Base-by-base conservation (phyloP, 2,113 vertebrate species). In the Leucopternis melanops region DNA sequence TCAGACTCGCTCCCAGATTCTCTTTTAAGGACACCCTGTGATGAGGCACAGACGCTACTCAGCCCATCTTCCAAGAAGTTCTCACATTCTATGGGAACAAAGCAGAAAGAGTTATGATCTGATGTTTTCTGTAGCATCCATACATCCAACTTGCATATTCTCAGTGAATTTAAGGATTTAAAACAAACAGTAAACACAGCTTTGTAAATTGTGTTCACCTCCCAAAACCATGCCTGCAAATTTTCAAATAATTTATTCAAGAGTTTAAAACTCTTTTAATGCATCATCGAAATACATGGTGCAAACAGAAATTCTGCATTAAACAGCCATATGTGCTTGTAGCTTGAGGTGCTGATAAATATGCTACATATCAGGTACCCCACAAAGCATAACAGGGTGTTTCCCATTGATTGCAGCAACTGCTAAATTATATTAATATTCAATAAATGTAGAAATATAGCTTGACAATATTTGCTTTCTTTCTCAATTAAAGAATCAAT, bases 1-100 rank as follows among this genome's bases (percentile, higher is more conserved):
- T 98, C 98, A 23, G 97, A 93, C 49, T 98, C 98, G 2, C 98
- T 98, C 58, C 96, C 98, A 0, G 98, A 97, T 34, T 89, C 97
- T 88, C 96, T 85, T 84, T 98, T 97, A 47, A 97, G 94, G 40
- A 77, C 36, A 11, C 86, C 52, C 69, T 92, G 97, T 47, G 97
- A 97, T 0, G 98, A 96, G 69, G 97, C 40, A 80, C 97, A 97
- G 70, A 97, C 86, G 1, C 89, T 52, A 11, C 81, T 94, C 86
- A 98, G 96, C 65, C 96, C 95, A 91, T 97, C 97, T 86, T 98
- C 97, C 91, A 98, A 66, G 91, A 98, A 98, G 84, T 85, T 96
- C 31, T 97, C 94, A 62, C 98, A 98, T 79, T 97, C 98, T 98
- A 69, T 2, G 2, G 94, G 86, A 95, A 83, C 42, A 97, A 85